These are phyloP conservation scores for Sakesphorus luctuosus DNA, from an alignment of 2,113 vertebrate genomes.

Conservation along the genomic window DNA sequence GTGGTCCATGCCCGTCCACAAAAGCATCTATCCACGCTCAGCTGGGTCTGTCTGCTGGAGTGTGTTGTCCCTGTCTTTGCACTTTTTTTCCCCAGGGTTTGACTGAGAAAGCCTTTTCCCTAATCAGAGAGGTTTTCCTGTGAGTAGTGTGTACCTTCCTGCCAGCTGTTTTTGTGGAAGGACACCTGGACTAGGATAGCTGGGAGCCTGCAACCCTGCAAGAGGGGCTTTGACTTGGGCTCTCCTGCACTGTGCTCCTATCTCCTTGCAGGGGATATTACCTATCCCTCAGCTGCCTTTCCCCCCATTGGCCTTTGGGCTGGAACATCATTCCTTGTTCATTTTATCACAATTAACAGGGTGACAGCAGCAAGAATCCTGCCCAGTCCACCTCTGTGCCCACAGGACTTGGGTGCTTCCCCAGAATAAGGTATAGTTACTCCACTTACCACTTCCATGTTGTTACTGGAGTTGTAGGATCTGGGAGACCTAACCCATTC, in stretches of 20 bases:
- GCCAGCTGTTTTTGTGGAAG: neutral
- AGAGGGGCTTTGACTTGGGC: neutral
- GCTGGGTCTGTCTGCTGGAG: neutral
- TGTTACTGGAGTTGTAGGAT: fast-evolving
- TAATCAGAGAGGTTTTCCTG: neutral
- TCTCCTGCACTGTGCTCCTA: neutral
- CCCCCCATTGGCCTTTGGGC: neutral
- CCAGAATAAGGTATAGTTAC: neutral
- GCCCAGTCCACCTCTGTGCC: neutral
- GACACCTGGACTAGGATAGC: neutral
- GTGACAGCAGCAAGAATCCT: neutral
- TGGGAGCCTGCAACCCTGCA: neutral
- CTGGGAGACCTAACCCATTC: neutral
- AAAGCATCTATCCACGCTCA: neutral
- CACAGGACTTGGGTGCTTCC: fast-evolving
- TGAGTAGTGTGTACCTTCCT: neutral
- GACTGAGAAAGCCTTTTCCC: neutral
- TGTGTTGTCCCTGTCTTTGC: neutral
- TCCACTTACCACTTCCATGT: neutral
- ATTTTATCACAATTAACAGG: neutral
- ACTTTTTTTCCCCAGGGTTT: neutral
- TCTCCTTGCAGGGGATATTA: neutral
- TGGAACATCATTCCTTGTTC: neutral
- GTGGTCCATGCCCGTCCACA: neutral
- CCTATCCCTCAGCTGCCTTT: neutral